phyloP scores from a whole-genome alignment of 2,888 invertebrate genomes.

The Acanthosepion pharaonis region DNA sequence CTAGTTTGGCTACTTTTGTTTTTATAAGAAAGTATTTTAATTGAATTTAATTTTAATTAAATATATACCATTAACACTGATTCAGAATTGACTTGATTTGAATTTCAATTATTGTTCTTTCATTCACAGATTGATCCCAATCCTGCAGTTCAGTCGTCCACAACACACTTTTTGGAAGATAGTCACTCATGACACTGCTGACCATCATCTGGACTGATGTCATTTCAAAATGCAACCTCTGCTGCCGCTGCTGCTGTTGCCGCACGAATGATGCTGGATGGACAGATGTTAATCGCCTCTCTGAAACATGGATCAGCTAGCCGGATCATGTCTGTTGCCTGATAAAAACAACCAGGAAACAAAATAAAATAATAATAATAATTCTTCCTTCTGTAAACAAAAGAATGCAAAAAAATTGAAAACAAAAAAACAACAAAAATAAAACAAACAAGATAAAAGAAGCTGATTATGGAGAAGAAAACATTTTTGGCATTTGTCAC shows the following conservation, averaged over 20 bases:
- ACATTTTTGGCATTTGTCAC: background rate
- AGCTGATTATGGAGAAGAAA: background rate
- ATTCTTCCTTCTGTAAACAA: background rate
- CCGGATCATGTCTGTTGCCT: background rate
- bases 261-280: background rate
- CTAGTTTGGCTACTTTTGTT: too few species aligned
- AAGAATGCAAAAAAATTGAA: background rate
- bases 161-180: conserved; percentile 38
- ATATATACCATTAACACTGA: too few species aligned
- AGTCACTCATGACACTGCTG: conserved; percentile 41
- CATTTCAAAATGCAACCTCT: background rate
- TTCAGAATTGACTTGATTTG: too few species aligned
- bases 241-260: too few species aligned
- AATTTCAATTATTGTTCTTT: background rate
- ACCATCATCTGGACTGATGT: background rate
- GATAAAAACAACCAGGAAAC: background rate
- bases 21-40: too few species aligned
- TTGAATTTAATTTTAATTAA: too few species aligned
- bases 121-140: conserved; percentile 35
- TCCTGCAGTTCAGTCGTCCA: conserved; percentile 25
- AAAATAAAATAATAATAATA: background rate
- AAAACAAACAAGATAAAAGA: background rate
- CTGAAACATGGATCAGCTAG: background rate
- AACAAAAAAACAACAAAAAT: background rate
- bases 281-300: background rate